Conservation (phyloP, 1,140 invertebrate genomes). For the Choristoneura fumiferana region DNA sequence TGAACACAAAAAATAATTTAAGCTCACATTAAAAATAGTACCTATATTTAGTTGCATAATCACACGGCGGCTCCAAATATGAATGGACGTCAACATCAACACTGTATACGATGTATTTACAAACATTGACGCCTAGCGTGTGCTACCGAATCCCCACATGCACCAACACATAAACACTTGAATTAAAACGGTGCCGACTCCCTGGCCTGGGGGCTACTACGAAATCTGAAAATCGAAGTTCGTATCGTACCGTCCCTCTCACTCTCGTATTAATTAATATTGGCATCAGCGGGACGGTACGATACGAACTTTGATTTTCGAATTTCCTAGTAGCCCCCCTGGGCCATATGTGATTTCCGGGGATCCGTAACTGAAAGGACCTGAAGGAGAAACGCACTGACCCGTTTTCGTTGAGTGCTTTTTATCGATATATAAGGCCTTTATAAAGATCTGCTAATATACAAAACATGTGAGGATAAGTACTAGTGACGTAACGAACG, state of each 20-base stretch:
- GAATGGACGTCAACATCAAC: conserved; percentile 61
- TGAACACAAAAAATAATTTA: too few relatives aligned
- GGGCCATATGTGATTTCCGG: conserved; percentile 29
- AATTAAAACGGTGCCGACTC: conserved; percentile 51
- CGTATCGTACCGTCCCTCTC: too few relatives aligned
- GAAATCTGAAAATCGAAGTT: too few relatives aligned
- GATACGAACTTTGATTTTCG: too few relatives aligned
- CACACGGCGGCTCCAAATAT: conserved; percentile 39
- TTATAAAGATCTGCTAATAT: too few relatives aligned
- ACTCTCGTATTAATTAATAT: too few relatives aligned
- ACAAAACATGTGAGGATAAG: too few relatives aligned
- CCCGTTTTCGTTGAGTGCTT: background rate
- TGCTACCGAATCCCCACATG: conserved; percentile 52
- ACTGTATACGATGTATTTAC: conserved; percentile 68
- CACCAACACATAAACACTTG: conserved; percentile 35
- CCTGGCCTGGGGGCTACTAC: too few relatives aligned
- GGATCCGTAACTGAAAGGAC: background rate
- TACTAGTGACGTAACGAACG: too few relatives aligned
- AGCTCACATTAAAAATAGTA: too few relatives aligned
- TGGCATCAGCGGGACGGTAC: too few relatives aligned
- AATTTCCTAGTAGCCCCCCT: too few relatives aligned
- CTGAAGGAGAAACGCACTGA: background rate
- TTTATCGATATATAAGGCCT: background rate
- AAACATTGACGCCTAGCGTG: conserved; percentile 62
- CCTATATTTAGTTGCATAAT: conserved; percentile 7